phyloP scores from a whole-genome alignment of 1,140 invertebrate genomes.

The Drosophila fuyamai region DNA sequence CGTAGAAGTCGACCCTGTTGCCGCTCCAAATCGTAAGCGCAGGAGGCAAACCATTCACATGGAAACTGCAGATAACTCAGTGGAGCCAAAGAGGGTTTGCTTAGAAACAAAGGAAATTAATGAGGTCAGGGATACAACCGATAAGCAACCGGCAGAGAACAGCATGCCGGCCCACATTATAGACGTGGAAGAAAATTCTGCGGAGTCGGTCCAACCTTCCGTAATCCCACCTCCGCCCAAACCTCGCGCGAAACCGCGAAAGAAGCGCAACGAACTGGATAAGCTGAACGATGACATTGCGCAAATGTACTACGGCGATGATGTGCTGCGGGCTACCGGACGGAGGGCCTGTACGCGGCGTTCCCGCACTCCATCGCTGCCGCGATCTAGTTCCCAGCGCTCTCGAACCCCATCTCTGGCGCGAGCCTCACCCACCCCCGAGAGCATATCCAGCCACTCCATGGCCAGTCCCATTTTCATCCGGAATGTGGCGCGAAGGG shows the following conservation, averaged over 20 bases:
- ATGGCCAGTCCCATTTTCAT: neutral
- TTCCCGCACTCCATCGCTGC: neutral
- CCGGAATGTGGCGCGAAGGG: slow-evolving; percentile 58
- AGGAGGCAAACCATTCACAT: neutral
- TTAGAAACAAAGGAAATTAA: neutral
- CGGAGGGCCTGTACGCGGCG: slow-evolving; percentile 82
- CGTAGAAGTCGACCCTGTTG: neutral
- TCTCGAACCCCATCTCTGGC: neutral
- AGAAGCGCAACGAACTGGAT: slow-evolving; percentile 85
- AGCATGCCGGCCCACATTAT: neutral
- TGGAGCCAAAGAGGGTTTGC: neutral
- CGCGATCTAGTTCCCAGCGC: neutral
- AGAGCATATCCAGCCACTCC: slow-evolving; percentile 6
- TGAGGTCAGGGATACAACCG: neutral
- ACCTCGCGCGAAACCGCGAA: slow-evolving; percentile 6
- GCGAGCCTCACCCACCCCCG: neutral
- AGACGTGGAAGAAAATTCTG: neutral
- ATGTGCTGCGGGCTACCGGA: slow-evolving; percentile 86
- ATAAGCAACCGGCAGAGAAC: neutral
- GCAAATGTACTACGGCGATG: slow-evolving; percentile 85
- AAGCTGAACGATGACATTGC: slow-evolving; percentile 87
- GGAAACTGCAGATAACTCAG: neutral
- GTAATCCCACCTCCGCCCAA: neutral
- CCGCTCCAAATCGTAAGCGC: slow-evolving; percentile 13
- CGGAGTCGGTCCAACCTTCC: neutral